Evolutionary conservation across 2,113 vertebrate genomes (phyloP).

Genomic region (Muscicapa adusta): DNA sequence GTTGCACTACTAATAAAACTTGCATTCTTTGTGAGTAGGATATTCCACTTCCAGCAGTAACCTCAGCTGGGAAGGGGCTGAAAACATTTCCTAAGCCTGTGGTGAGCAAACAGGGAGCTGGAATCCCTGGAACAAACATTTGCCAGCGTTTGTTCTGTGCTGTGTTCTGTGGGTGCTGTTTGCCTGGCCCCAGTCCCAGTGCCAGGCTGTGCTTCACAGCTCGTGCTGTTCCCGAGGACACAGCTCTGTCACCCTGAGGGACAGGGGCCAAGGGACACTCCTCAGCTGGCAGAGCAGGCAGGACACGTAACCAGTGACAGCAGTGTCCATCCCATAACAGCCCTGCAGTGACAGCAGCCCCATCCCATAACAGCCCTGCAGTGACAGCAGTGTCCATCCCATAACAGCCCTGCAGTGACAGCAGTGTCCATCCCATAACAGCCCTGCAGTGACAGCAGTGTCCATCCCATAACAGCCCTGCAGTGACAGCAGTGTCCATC

Average conservation of each 20-base stretch:
- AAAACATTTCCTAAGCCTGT: neutral
- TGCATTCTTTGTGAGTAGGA: neutral
- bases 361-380: too few relatives aligned
- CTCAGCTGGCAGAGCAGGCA: neutral
- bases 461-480: rapidly evolving
- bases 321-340: neutral
- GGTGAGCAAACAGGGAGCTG: neutral
- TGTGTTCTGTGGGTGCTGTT: neutral
- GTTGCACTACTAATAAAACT: too few relatives aligned
- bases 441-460: too few relatives aligned
- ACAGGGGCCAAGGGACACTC: neutral
- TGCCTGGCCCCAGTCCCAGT: neutral
- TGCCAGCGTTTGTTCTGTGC: neutral
- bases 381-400: too few relatives aligned
- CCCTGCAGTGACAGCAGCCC: too few relatives aligned
- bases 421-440: too few relatives aligned
- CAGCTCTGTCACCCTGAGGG: neutral
- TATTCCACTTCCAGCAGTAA: neutral
- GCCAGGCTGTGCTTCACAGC: neutral
- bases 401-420: too few relatives aligned
- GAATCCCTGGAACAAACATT: rapidly evolving
- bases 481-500: too few relatives aligned
- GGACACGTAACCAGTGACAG: rapidly evolving
- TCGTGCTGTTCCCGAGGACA: neutral
- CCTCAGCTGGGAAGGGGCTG: rapidly evolving